phyloP scores from a whole-genome alignment of 2,113 vertebrate genomes.

The Heteronetta atricapilla region DNA sequence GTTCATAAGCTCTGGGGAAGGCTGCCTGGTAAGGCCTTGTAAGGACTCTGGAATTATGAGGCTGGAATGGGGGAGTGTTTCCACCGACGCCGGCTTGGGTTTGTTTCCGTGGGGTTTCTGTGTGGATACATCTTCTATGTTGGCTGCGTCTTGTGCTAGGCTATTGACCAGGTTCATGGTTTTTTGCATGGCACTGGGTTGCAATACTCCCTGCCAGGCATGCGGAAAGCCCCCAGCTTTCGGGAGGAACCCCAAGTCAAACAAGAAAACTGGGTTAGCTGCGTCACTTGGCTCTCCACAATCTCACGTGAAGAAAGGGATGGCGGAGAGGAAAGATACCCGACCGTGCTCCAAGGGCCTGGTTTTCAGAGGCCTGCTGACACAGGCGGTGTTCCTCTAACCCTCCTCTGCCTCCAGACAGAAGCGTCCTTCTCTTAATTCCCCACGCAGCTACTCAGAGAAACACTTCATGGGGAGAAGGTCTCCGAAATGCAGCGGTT shows the following conservation, averaged over 20 bases:
- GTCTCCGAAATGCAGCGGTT: background rate
- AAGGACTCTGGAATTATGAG: fast-evolving
- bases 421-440: fast-evolving
- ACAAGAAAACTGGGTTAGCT: too few relatives aligned
- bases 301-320: background rate
- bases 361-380: background rate
- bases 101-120: background rate
- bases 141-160: background rate
- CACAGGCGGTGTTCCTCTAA: fast-evolving
- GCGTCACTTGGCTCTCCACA: background rate
- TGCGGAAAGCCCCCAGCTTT: background rate
- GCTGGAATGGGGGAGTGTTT: background rate
- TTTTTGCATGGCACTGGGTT: background rate
- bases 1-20: fast-evolving
- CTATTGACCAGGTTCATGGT: background rate
- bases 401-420: background rate
- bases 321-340: background rate
- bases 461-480: fast-evolving
- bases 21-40: background rate
- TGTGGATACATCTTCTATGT: fast-evolving
- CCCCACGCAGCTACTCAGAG: fast-evolving
- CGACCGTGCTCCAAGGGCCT: background rate
- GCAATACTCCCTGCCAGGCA: background rate
- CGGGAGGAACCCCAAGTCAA: background rate
- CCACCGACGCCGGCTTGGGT: fast-evolving